Evolutionary conservation across 2,888 invertebrate species (phyloP), one percentile per base, ranked within the genome.

Genomic region (Luffia ferchaultella): DNA sequence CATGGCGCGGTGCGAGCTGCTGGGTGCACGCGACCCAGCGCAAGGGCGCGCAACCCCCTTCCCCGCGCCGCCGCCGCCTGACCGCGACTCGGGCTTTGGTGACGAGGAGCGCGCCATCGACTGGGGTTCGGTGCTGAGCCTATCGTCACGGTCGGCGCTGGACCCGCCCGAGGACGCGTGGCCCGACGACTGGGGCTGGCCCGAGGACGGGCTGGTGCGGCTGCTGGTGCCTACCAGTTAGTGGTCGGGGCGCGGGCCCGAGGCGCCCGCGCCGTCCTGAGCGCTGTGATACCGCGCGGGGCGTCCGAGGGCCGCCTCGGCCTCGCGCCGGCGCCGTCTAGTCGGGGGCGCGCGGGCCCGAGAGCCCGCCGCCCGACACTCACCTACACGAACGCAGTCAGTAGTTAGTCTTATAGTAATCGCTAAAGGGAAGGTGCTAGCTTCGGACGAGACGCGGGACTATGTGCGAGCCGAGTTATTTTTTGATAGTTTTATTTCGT

Each of bases 121-220:
- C 80, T 95, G 95, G 95, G 93, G 95, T 70, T 94, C 94, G 48
- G 95, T 95, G 63, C 86, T 95, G 57, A 93, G 93, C 68, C 87
- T 95, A 47, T 92, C 93, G 60, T 93, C 93, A 58, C 93, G 94
- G 67, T 93, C 93, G 54, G 93, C 93, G 68, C 85, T 94, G 52
- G 94, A 94, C 76, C 93, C 93, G 57, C 75, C 92, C 79, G 93
- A 92, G 76, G 93, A 93, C 82, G 83, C 93, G 60, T 90, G 90
- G 73, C 83, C 86, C 76, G 83, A 88, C 74, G 85, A 87, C 63
- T 85, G 87, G 70, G 85, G 86, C 70, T 78, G 87, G 75, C 82
- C 87, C 76, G 85, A 89, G 82, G 90, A 90, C 77, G 88, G 88
- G 68, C 89, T 89, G 70, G 89, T 90, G 87, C 87, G 90, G 70